Percentiles rank a stretch among this genome's conserved stretches.
Conservation (phyloP, 2,797 vertebrate species). For the Xenops minutus region DNA sequence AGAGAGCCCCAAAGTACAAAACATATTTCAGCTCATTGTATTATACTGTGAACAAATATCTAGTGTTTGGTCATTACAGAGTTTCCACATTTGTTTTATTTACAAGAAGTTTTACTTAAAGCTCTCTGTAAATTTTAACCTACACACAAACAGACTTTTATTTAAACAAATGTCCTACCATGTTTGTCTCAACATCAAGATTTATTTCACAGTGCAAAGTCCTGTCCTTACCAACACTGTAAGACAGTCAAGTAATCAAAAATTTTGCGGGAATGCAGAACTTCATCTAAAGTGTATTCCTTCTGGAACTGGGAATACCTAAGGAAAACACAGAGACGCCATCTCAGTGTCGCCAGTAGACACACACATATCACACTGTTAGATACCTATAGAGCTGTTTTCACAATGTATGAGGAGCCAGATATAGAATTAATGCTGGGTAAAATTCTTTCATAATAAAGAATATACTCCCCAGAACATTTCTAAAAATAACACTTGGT, state of each 20-base stretch:
- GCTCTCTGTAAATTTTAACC: background rate
- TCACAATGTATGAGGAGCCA: background rate
- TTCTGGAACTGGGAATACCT: slow-evolving; percentile 93
- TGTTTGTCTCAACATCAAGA: background rate
- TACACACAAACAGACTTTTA: background rate
- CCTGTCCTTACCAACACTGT: slow-evolving; percentile 91
- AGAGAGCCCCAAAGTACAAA: background rate
- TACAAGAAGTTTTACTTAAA: background rate
- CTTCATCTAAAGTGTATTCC: slow-evolving; percentile 90
- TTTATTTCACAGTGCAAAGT: slow-evolving; percentile 7
- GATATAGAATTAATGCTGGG: background rate
- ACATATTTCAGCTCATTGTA: background rate
- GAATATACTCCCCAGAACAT: background rate
- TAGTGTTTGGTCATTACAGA: background rate
- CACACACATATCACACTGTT: background rate
- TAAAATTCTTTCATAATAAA: background rate
- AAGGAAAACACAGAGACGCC: background rate
- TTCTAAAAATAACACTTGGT: background rate
- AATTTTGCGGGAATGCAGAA: slow-evolving; percentile 85
- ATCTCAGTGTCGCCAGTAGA: background rate
- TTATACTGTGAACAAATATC: background rate
- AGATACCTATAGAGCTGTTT: background rate
- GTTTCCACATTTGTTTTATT: background rate
- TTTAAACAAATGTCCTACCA: background rate
- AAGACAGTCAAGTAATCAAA: slow-evolving; percentile 91